A percentile compares a stretch with the other conserved stretches of the same genome.
Conservation (phyloP, 37 sponge, comb jelly and placozoan species). For the Axinella damicornis region DNA sequence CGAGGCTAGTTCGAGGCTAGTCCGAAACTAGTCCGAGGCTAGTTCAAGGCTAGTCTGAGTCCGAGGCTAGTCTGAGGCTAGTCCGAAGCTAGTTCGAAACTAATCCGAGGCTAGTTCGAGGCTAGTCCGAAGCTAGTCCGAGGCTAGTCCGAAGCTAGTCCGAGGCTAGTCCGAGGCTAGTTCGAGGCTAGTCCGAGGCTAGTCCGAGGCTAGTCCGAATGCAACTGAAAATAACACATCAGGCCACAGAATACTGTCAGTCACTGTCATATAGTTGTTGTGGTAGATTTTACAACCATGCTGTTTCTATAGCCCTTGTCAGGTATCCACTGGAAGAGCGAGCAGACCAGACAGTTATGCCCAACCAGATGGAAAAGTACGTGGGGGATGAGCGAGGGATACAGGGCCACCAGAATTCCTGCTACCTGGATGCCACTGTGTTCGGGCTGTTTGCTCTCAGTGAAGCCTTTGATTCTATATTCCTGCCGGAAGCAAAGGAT, state of each 20-base stretch:
- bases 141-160: too few species aligned
- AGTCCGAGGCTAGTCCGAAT: constrained; percentile 27
- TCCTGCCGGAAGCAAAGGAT: constrained; percentile 31
- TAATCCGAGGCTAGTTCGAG: too few species aligned
- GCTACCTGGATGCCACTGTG: constrained; percentile 96
- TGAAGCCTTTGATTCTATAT: constrained; percentile 79
- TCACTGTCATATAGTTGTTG: too few species aligned
- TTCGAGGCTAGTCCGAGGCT: constrained; percentile 15
- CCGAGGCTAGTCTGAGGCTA: too few species aligned
- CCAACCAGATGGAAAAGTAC: constrained; percentile 16
- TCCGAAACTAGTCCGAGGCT: too few species aligned
- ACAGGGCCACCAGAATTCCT: constrained; percentile 97
- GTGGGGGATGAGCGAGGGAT: constrained; percentile 79
- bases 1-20: too few species aligned
- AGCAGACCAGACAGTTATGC: background rate
- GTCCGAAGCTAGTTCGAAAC: too few species aligned
- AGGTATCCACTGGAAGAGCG: background rate
- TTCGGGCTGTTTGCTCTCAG: constrained; percentile 94
- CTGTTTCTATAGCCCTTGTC: constrained; percentile 9
- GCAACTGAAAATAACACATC: background rate
- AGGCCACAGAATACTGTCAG: constrained; percentile 33
- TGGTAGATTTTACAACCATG: too few species aligned
- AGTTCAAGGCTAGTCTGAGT: too few species aligned
- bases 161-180: too few species aligned
- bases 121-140: too few species aligned